Percentiles rank a stretch among this genome's conserved stretches.
These are phyloP conservation scores for Orthonychiurus folsomi DNA, from an alignment of 2,888 invertebrate genomes.

Conservation along the genomic window DNA sequence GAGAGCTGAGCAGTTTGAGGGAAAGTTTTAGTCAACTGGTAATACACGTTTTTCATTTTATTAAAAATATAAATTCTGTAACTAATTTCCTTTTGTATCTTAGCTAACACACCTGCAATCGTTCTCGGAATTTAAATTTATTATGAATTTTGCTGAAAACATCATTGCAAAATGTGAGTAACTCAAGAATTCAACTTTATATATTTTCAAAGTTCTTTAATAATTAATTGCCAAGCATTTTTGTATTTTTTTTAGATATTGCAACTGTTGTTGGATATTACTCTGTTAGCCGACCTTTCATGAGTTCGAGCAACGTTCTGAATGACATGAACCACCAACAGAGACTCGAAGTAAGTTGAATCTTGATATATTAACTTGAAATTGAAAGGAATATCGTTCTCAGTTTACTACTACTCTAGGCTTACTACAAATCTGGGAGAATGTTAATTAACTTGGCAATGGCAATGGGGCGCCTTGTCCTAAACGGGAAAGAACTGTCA, in stretches of 20 bases:
- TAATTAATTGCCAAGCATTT: neutral
- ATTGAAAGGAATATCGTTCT: slow-evolving; percentile 24
- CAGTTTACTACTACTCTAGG: too few relatives aligned
- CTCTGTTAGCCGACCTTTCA: slow-evolving; percentile 89
- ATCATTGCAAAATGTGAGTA: slow-evolving; percentile 86
- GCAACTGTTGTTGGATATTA: slow-evolving; percentile 95
- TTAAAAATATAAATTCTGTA: neutral
- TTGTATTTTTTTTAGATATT: slow-evolving; percentile 55
- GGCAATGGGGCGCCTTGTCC: slow-evolving; percentile 87
- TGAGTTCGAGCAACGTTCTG: slow-evolving; percentile 63
- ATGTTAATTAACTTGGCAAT: slow-evolving; percentile 95
- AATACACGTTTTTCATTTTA: slow-evolving; percentile 2
- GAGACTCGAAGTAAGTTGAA: slow-evolving; percentile 59
- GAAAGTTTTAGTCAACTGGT: slow-evolving; percentile 80
- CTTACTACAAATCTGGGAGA: slow-evolving; percentile 92
- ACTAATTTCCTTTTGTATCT: slow-evolving; percentile 7
- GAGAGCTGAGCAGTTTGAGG: slow-evolving; percentile 78
- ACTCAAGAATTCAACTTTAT: neutral
- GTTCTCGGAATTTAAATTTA: slow-evolving; percentile 78
- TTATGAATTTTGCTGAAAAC: slow-evolving; percentile 92
- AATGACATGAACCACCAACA: slow-evolving; percentile 60
- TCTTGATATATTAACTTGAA: neutral
- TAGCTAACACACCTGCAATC: slow-evolving; percentile 64
- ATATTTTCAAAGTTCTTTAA: neutral
- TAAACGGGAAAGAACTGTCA: slow-evolving; percentile 91